Evolutionary conservation across 1,140 invertebrate genomes (phyloP), one percentile per base, ranked within the genome.

Genomic region (Hesperophylax magnus): DNA sequence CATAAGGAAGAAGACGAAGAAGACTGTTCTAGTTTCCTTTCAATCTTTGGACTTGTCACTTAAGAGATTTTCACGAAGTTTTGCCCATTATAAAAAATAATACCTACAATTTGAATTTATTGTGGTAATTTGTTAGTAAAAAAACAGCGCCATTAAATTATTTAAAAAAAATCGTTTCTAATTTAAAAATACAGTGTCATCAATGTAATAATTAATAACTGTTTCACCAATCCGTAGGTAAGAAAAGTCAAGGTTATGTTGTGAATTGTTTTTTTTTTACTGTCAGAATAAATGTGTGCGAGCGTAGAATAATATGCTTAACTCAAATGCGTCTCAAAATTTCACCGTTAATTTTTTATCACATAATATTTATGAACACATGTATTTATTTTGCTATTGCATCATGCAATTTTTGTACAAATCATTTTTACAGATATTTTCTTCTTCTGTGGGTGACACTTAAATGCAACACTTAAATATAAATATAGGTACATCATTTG

Each of bases 201-300:
- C 11, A 47, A 47, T 47, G 39, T 47, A 47, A 47, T 8, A 47
- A 47, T 47, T 47, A 14, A 47, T 47, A 47, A 47, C 39, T 47
- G 39, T 47, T 47, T 47, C 39, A 11, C 39, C 39, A 14, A 47
- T 47, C n/a, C 20, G 27, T 65, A 65, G 63, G 63, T 65, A 65
- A 65, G 63, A 65, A 3, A 61, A 65, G 63, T 65, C 63, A 65
- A 65, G 63, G 63, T 65, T 65, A 65, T 65, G 63, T 65, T 65
- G 63, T 65, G 63, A 65, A 34, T 65, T 65, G 63, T 65, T 24
- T 31, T 31, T 65, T 65, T 65, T 65, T 65, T 65, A 65, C 17
- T 65, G 63, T 65, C 22, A 65, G 63, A 65, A 65, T 65, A 65
- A 65, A 31, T 31, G 17, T 65, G 27, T 65, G 63, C 63, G 63